Conservation (phyloP, 2,797 vertebrate genomes). For the Sus cebifrons region DNA sequence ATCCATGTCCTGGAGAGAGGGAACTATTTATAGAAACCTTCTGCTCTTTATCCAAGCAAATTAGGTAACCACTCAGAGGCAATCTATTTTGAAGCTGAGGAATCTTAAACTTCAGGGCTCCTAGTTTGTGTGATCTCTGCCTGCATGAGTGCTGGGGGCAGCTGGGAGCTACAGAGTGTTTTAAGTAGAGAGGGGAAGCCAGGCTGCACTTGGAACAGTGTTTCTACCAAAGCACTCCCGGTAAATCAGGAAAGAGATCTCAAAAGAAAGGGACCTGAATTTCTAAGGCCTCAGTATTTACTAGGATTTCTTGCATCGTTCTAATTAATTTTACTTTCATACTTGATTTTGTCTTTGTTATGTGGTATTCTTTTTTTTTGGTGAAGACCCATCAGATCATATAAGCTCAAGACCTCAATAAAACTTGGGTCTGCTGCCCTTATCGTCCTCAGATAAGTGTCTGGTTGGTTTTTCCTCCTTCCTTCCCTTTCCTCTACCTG, state of each 20-base stretch:
- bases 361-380: not conserved
- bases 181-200: not conserved
- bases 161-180: conserved; percentile 4
- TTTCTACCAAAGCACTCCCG: not conserved
- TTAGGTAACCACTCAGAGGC: not conserved
- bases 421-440: not conserved
- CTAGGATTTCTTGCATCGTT: conserved; percentile 12
- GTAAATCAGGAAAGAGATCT: not conserved
- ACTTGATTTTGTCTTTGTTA: not conserved
- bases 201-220: not conserved
- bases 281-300: not conserved
- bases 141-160: not conserved
- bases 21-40: not conserved
- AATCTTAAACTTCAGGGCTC: not conserved
- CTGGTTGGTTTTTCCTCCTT: not conserved
- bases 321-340: not conserved
- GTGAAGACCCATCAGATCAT: not conserved
- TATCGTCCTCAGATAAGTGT: not conserved
- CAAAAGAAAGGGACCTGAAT: not conserved
- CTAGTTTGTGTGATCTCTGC: not conserved
- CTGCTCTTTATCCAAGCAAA: not conserved
- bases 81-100: not conserved
- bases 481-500: not conserved
- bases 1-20: not conserved
- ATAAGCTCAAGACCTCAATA: not conserved